Base-by-base conservation (phyloP, 2,888 invertebrate genomes). In the Eilema caniola region DNA sequence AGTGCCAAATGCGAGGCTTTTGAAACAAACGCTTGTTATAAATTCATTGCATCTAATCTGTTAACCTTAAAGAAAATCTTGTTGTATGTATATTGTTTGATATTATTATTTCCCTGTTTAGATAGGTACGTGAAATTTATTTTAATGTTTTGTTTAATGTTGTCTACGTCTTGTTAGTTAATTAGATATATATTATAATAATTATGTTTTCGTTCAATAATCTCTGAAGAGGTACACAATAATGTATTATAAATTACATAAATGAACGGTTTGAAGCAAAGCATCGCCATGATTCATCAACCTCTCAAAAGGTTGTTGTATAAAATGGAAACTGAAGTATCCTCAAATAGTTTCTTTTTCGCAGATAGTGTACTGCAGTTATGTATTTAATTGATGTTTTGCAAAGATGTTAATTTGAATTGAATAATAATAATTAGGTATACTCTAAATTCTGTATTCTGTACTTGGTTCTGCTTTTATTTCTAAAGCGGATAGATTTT, bases 1-100 rank as follows among this genome's bases (percentile, higher is more conserved):
- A 78, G 85, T 84, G 85, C 85, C 83, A 85, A 85, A 85, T 74
- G 71, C 62, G 64, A 81, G 79, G 83, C 77, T 83, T 81, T n/a
- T 83, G 82, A 77, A 76, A 79, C 74, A 81, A 74, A 79, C 74
- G 79, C 77, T 73, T 80, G 67, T 77, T 75, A 79, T 71, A 53
- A 75, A 75, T 76, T 69, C 75, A 78, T 66, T 68, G 76, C 75
- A 76, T 37, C 33, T 3, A 37, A 37, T 77, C 67, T 71, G 69
- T 73, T 75, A 66, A 71, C 67, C 5, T 70, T 70, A 28, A 77
- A 74, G 68, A 68, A 68, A 14, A 24, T 5, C 57, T 59, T 25
- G 24, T 59, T 24, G 24, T 24, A 59, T 14, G 14, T 14, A 59
- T 24, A 24, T 59, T 28, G 25, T 59, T 59, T 25, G 59, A 53